These are phyloP conservation scores for Geopemphigus sp. DNA, from an alignment of 1,140 invertebrate genomes.

Conservation along the genomic window DNA sequence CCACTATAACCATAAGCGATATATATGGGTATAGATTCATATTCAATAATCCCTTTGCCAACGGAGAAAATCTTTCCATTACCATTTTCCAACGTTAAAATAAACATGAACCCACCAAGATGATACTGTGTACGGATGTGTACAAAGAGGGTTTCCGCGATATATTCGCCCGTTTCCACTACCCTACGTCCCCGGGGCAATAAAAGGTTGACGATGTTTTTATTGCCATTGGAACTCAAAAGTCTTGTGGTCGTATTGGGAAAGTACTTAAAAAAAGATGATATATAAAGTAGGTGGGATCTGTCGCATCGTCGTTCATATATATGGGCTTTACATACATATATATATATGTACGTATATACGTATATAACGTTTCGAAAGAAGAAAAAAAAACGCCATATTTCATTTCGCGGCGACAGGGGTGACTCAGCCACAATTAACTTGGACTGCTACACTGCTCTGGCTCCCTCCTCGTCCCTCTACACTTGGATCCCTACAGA, in stretches of 20 bases:
- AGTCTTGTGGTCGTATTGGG: conserved; percentile 44
- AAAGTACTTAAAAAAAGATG: conserved; percentile 42
- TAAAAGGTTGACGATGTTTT: conserved; percentile 47
- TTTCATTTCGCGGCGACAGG: conserved; percentile 35
- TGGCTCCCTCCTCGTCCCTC: too few species aligned
- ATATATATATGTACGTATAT: not conserved
- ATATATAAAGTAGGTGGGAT: conserved; percentile 39
- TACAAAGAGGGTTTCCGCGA: conserved; percentile 16
- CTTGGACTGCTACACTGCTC: not conserved
- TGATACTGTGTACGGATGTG: not conserved
- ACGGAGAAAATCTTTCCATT: conserved; percentile 29
- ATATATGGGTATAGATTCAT: too few species aligned
- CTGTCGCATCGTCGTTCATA: conserved; percentile 21
- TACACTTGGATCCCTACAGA: conserved; percentile 19
- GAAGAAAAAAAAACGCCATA: conserved; percentile 24
- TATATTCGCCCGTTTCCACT: not conserved
- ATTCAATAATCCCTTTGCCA: not conserved
- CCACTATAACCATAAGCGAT: too few species aligned
- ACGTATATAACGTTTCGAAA: conserved; percentile 26
- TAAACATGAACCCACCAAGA: conserved; percentile 12
- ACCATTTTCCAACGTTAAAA: conserved; percentile 31
- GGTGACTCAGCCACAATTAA: conserved; percentile 48
- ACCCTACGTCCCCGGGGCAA: conserved; percentile 8
- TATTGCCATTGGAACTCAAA: conserved; percentile 46
- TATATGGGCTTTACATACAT: not conserved